Conservation (phyloP, 1,140 invertebrate species). For the Papilio xuthus region DNA sequence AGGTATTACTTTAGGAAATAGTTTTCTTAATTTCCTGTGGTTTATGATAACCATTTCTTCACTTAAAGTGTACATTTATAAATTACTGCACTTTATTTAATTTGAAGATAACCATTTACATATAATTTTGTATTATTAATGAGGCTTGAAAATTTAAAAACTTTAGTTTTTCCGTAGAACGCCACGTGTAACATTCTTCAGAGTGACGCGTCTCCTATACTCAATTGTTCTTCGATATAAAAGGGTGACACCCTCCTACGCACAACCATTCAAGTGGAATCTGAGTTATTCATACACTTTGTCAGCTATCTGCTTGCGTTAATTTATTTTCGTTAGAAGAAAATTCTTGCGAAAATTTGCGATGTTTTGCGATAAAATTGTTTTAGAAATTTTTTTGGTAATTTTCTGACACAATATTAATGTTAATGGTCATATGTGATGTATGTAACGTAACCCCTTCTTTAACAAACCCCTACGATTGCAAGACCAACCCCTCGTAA, state of each 20-base stretch:
- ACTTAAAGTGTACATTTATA: no score
- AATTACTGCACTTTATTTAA: no score
- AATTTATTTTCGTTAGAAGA: background rate
- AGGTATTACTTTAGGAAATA: no score
- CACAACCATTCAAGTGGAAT: slow-evolving; percentile 71
- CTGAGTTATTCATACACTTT: slow-evolving; percentile 51
- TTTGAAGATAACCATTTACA: no score
- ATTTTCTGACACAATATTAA: slow-evolving; percentile 21
- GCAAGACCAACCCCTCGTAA: slow-evolving; percentile 65
- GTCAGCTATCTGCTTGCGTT: slow-evolving; percentile 2
- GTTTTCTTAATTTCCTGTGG: no score
- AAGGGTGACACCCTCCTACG: slow-evolving; percentile 73
- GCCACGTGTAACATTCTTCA: slow-evolving; percentile 52
- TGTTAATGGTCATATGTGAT: slow-evolving; percentile 16
- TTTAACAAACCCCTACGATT: slow-evolving; percentile 57
- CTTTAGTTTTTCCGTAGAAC: slow-evolving; percentile 49
- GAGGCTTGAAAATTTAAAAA: background rate
- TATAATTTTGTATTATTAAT: no score
- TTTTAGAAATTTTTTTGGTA: slow-evolving; percentile 21
- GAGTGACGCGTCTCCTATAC: slow-evolving; percentile 56
- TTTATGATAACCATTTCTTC: no score
- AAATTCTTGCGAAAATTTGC: background rate
- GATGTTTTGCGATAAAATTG: background rate
- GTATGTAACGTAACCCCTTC: slow-evolving; percentile 55
- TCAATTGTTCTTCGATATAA: slow-evolving; percentile 65